phyloP scores from a whole-genome alignment of 2,888 invertebrate species.

The Agonopterix arenella region DNA sequence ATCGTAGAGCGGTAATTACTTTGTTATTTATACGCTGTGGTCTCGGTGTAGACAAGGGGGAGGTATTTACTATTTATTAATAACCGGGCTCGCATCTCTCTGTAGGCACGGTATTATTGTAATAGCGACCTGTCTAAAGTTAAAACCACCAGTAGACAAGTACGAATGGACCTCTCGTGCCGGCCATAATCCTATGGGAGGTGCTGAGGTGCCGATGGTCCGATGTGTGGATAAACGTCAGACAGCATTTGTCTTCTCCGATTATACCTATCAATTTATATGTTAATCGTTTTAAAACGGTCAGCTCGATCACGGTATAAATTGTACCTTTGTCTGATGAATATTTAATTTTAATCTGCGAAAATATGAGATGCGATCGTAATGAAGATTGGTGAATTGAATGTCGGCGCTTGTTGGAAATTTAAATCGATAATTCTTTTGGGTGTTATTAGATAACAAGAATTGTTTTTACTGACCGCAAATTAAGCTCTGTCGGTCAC shows the following conservation, averaged over 20 bases:
- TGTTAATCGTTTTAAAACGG: slow-evolving; percentile 10
- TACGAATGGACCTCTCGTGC: slow-evolving; percentile 34
- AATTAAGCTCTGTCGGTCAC: too few species aligned
- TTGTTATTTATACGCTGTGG: slow-evolving; percentile 55
- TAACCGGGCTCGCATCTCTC: slow-evolving; percentile 45
- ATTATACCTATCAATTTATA: slow-evolving; percentile 14
- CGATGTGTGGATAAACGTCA: slow-evolving; percentile 29
- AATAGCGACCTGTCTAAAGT: slow-evolving; percentile 49
- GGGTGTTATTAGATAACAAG: too few species aligned
- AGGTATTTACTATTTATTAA: slow-evolving; percentile 59
- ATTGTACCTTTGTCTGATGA: neutral
- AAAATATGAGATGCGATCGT: too few species aligned
- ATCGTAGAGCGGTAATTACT: slow-evolving; percentile 53
- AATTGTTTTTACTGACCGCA: too few species aligned
- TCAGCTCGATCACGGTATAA: neutral
- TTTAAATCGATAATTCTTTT: too few species aligned
- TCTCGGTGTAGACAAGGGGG: slow-evolving; percentile 50
- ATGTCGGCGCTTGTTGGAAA: too few species aligned
- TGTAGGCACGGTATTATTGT: slow-evolving; percentile 55
- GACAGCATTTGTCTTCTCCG: slow-evolving; percentile 19
- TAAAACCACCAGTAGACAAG: slow-evolving; percentile 33
- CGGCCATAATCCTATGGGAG: slow-evolving; percentile 22
- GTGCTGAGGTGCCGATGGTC: slow-evolving; percentile 7
- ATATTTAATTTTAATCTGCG: neutral
- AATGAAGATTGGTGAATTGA: too few species aligned